Base-by-base conservation (phyloP, 2,113 vertebrate genomes). In the Hassar affinis region DNA sequence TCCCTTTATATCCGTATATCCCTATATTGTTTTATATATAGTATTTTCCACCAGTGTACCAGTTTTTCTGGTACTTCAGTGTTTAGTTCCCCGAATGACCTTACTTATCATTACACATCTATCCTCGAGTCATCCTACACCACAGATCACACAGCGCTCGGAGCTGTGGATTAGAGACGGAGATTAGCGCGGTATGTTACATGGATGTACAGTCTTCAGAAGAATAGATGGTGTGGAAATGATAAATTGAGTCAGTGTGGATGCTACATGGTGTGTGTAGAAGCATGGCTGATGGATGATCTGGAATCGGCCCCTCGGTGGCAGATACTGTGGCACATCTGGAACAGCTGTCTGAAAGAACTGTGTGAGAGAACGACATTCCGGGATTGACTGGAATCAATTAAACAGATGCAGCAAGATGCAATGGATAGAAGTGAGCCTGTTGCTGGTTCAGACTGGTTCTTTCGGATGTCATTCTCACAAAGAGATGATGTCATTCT, bases 111-210 rank as follows among this genome's bases (percentile, higher is more conserved):
- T 85, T 85, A 86, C 86, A 86, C 35, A 47, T 75, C 79, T 49
- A 85, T 38, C n/a, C 80, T 86, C 78, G 83, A 84, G 83, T 56
- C 30, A 3, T 77, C 88, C 88, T 86, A 59, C 57, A 54, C 51
- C 51, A 62, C 52, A 59, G 72, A 61, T 72, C 75, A 20, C 38
- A 15, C 27, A 45, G 11, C 64, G 38, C 52, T 57, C 83, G n/a
- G 35, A 57, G 38, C 18, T 1, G 30, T 52, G 72, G 71, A 62
- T 75, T 62, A 82, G 57, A 74, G 62, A 12, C 11, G 45, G 56
- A 83, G 81, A 83, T 83, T 83, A 83, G 81, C 15, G 3, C 30
- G 22, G 45, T 68, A 33, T 15, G 17, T 33, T n/a, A 30, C 59
- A 12, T 15, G 56, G 18, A 22, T 56, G 74, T 56, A 38, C 17